Base-by-base conservation (phyloP, 1,140 invertebrate species). In the Holotrichia oblita region DNA sequence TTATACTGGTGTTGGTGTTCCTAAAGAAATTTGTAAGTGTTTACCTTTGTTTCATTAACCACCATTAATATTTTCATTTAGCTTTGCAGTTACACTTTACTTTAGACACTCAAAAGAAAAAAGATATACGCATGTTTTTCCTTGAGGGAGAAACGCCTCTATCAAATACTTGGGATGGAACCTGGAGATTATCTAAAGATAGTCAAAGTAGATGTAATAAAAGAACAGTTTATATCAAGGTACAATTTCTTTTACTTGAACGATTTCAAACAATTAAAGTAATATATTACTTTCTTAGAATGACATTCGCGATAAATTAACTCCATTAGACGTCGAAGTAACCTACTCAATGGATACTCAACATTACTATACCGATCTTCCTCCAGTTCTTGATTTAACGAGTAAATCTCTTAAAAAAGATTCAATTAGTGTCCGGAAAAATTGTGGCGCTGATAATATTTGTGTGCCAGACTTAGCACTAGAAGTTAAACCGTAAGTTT, bases 361-460 rank as follows among this genome's bases (percentile, higher is more conserved):
- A 55, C n/a, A 41, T 48, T 76, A 76, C 20, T n/a, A 42, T 1
- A 55, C 14, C 22, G 41, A 76, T 27, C 41, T 95, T 0, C 87
- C 89, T 3, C 94, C 95, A 2, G 90, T 95, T 0, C 88, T 96
- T 2, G 94, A 95, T 84, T 89, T 92, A 77, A 93, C 93, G 44
- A 89, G 89, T 6, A 91, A 90, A 81, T 90, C 91, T 76, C 86
- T 90, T 1, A 88, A 90, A 20, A 91, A 91, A 41, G 94, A 96
- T 85, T 91, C 92, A 3, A 90, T 96, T 24, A 93, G 91, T 77
- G 98, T 99, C 79, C 92, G 94, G 82, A 99, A 98, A 89, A 97
- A 99, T 85, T 99, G 97, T 86, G 97, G 97, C 0, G 84, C 90
- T 0, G 97, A 99, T 84, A 97, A 98, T 82, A 89, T 97, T 61